Percentiles rank a stretch among this genome's conserved stretches.
These are phyloP conservation scores for Mesocentrotus franciscanus DNA, from an alignment of 53 echinoderm and acorn worm species.

Conservation along the genomic window DNA sequence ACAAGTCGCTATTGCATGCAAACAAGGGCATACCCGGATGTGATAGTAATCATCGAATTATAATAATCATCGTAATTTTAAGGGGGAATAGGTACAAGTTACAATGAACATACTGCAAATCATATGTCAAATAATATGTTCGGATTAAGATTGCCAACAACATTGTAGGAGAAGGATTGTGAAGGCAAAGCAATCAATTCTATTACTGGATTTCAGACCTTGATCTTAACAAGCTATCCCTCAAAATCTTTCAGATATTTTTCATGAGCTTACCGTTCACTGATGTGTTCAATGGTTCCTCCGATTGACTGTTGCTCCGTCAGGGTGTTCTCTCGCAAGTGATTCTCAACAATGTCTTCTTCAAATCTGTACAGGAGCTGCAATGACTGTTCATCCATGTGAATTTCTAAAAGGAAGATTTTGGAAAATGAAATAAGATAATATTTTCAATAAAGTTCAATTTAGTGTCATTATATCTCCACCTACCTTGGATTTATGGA, in stretches of 20 bases:
- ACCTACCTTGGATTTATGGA: too few species aligned
- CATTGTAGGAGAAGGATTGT: too few species aligned
- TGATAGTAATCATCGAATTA: conserved; percentile 6
- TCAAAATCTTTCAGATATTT: not conserved
- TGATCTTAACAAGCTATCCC: not conserved
- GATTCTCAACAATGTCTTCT: conserved; percentile 88
- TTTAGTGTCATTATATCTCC: too few species aligned
- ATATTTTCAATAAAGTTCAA: too few species aligned
- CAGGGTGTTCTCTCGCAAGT: conserved; percentile 81
- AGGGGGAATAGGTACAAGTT: not conserved
- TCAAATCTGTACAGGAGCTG: conserved; percentile 86
- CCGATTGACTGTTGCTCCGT: conserved; percentile 77
- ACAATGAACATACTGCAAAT: not conserved
- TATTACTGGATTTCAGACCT: not conserved
- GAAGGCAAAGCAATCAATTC: not conserved
- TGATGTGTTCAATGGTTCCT: conserved; percentile 82
- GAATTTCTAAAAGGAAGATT: conserved; percentile 65
- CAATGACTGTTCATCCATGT: conserved; percentile 72
- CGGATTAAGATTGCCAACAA: too few species aligned
- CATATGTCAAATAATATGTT: too few species aligned
- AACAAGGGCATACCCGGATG: not conserved
- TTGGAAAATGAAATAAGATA: not conserved
- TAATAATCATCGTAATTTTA: not conserved
- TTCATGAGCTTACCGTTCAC: conserved; percentile 72
- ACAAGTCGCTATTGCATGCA: not conserved